These are phyloP conservation scores for Cnemophilus loriae DNA, from an alignment of 2,113 vertebrate species.

Conservation along the genomic window DNA sequence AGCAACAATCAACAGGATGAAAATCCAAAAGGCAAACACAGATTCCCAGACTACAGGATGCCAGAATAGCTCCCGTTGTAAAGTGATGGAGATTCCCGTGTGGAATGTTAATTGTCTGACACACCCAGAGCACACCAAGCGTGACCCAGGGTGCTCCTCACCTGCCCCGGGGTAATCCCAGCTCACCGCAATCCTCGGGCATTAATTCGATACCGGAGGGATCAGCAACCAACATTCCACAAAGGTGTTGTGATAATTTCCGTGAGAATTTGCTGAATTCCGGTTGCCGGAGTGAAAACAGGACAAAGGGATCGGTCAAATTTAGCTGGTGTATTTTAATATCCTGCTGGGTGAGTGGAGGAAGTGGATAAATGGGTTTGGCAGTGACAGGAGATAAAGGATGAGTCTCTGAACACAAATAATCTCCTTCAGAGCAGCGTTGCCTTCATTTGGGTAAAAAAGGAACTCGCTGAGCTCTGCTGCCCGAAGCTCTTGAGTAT, in stretches of 20 bases:
- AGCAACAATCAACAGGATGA: neutral
- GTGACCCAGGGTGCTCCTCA: neutral
- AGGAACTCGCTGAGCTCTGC: neutral
- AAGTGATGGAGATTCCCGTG: rapidly evolving
- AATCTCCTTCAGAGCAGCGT: rapidly evolving
- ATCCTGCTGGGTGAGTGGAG: neutral
- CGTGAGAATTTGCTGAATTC: neutral
- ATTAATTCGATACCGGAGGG: neutral
- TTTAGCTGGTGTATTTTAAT: neutral
- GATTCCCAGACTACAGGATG: neutral
- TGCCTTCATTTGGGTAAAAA: neutral
- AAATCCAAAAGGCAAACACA: neutral
- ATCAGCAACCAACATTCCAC: neutral
- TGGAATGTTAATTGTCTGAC: neutral
- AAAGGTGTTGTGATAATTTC: neutral
- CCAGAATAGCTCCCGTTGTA: rapidly evolving
- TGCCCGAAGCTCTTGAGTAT: neutral
- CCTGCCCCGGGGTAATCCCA: neutral
- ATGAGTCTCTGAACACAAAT: neutral
- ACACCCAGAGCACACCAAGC: neutral
- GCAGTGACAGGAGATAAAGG: neutral
- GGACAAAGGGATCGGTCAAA: neutral
- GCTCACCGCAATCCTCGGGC: neutral
- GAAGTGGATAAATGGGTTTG: neutral
- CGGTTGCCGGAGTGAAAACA: neutral